Percentiles rank a stretch among this genome's conserved stretches.
phyloP scores from a whole-genome alignment of 2,888 invertebrate genomes.

The Sarcophaga variegata region DNA sequence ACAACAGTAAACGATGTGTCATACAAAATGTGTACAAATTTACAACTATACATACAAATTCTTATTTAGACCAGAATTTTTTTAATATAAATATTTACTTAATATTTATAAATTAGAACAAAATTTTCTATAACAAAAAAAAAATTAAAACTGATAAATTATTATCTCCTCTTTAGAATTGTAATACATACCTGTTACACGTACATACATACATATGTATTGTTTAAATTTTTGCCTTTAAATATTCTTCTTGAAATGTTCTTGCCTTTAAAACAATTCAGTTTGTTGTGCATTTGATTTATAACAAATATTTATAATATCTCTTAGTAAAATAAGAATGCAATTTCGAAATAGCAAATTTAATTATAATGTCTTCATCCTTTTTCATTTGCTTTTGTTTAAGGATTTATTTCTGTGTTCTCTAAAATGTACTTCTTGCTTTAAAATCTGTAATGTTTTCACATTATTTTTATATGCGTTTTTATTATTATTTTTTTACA shows the following conservation, averaged over 20 bases:
- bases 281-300: not conserved
- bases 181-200: not conserved
- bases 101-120: constrained; percentile 58
- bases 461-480: too few relatives aligned
- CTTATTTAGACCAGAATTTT: constrained; percentile 57
- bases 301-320: too few relatives aligned
- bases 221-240: not conserved
- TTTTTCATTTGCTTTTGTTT: too few relatives aligned
- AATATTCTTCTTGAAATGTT: not conserved
- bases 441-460: too few relatives aligned
- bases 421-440: too few relatives aligned
- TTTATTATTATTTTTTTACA: too few relatives aligned
- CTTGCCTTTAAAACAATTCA: not conserved
- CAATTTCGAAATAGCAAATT: too few relatives aligned
- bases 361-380: too few relatives aligned
- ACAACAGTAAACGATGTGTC: constrained; percentile 61
- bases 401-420: too few relatives aligned
- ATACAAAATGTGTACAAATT: constrained; percentile 68
- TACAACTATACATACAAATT: constrained; percentile 51
- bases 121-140: constrained; percentile 43
- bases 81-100: constrained; percentile 39
- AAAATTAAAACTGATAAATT: not conserved
- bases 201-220: not conserved
- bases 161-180: not conserved
- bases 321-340: too few relatives aligned